Evolutionary conservation across 2,113 vertebrate species (phyloP).

Genomic region (Myodes glareolus): DNA sequence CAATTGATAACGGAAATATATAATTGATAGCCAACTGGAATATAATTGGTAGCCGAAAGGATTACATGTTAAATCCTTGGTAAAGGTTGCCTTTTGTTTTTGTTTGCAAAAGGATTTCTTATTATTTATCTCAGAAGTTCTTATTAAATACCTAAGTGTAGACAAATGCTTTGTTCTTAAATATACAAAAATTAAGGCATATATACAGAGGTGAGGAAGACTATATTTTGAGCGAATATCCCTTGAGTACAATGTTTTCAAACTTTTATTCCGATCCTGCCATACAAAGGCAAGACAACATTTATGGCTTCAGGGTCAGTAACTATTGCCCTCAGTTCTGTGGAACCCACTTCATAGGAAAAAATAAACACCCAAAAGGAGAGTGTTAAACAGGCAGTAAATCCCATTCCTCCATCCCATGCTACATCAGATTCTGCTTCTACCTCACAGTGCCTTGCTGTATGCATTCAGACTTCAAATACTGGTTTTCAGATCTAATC

Average conservation of each 20-base stretch:
- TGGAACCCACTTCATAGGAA: slow-evolving; percentile 17
- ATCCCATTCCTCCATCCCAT: background rate
- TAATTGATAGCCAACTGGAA: background rate
- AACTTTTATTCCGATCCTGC: background rate
- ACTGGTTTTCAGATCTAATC: slow-evolving; percentile 69
- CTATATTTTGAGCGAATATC: background rate
- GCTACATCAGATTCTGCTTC: slow-evolving; percentile 44
- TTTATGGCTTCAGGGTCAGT: background rate
- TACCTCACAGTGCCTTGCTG: background rate
- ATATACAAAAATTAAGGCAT: background rate
- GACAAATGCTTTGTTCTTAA: background rate
- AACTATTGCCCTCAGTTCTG: background rate
- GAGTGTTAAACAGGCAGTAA: slow-evolving; percentile 45
- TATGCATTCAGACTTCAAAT: slow-evolving; percentile 53
- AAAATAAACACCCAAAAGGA: slow-evolving; percentile 37
- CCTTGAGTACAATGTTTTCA: background rate
- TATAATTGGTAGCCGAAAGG: background rate
- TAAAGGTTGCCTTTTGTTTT: background rate
- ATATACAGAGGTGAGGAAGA: background rate
- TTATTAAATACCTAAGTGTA: background rate
- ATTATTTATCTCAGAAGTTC: background rate
- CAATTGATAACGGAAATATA: background rate
- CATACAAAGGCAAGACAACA: background rate
- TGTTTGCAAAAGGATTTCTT: background rate
- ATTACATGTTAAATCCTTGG: background rate